These are phyloP conservation scores for Podotricha telesiphe DNA, from an alignment of 2,888 invertebrate species.

Conservation along the genomic window DNA sequence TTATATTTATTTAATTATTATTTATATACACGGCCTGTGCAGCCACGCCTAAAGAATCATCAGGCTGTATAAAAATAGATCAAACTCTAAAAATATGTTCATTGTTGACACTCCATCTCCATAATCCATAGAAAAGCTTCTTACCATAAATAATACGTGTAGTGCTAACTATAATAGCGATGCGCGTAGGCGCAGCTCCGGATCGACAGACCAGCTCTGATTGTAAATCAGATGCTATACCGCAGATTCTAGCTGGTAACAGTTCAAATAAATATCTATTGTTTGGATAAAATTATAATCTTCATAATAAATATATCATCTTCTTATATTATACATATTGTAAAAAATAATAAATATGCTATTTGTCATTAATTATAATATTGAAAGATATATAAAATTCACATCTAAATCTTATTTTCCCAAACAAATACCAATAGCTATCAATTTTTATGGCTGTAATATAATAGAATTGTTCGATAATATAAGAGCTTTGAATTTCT, in stretches of 20 bases:
- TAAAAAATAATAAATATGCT: background rate
- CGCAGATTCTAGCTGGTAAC: conserved; percentile 44
- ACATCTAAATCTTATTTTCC: conserved; percentile 1
- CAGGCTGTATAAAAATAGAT: conserved; percentile 27
- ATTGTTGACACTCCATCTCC: conserved; percentile 79
- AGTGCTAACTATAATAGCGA: conserved; percentile 75
- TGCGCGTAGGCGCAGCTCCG: conserved; percentile 75
- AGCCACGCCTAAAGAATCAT: conserved; percentile 16
- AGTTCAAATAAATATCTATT: conserved; percentile 40
- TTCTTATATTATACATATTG: conserved; percentile 1
- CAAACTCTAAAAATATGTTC: conserved; percentile 49
- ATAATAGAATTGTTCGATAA: conserved; percentile 6
- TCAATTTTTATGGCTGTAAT: conserved; percentile 13
- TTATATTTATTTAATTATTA: conserved; percentile 12
- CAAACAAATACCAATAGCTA: background rate
- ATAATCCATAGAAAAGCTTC: conserved; percentile 81
- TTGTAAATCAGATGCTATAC: conserved; percentile 73
- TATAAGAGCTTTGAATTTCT: conserved; percentile 26
- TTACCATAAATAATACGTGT: conserved; percentile 83
- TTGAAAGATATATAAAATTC: background rate
- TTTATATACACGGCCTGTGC: background rate
- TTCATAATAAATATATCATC: conserved; percentile 14
- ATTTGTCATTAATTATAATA: background rate
- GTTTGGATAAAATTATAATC: conserved; percentile 25
- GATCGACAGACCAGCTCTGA: conserved; percentile 79